Evolutionary conservation across 2,797 vertebrate genomes (phyloP).

Genomic region (Odontamblyopus lacepedii): DNA sequence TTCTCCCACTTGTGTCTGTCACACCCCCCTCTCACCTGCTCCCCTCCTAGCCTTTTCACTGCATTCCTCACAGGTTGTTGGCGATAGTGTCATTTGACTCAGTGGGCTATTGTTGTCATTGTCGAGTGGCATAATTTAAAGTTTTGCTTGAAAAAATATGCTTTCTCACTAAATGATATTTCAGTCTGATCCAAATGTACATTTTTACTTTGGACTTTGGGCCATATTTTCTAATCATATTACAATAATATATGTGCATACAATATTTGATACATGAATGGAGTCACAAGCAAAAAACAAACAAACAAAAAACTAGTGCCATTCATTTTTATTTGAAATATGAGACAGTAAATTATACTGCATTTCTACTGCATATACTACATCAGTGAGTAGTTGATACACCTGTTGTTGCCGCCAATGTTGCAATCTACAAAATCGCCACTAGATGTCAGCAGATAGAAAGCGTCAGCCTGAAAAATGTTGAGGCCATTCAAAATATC

Average conservation of each 20-base stretch:
- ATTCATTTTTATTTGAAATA: neutral
- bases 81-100: neutral
- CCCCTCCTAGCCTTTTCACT: constrained; percentile 24
- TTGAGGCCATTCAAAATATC: neutral
- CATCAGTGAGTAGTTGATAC: neutral
- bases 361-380: neutral
- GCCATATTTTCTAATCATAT: neutral
- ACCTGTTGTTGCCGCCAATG: neutral
- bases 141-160: neutral
- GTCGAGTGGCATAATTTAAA: neutral
- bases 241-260: neutral
- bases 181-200: neutral
- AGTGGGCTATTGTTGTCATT: neutral
- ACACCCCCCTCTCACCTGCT: constrained; percentile 36
- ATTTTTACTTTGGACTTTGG: neutral
- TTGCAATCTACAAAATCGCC: constrained; percentile 28
- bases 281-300: neutral
- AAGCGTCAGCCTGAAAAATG: constrained; percentile 14
- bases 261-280: neutral
- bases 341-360: neutral
- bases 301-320: neutral
- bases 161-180: neutral
- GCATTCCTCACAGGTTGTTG: constrained; percentile 14
- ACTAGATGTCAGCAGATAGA: constrained; percentile 74
- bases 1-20: constrained; percentile 27